Base-by-base conservation (phyloP, 2,888 invertebrate genomes). In the Adelphocoris suturalis region DNA sequence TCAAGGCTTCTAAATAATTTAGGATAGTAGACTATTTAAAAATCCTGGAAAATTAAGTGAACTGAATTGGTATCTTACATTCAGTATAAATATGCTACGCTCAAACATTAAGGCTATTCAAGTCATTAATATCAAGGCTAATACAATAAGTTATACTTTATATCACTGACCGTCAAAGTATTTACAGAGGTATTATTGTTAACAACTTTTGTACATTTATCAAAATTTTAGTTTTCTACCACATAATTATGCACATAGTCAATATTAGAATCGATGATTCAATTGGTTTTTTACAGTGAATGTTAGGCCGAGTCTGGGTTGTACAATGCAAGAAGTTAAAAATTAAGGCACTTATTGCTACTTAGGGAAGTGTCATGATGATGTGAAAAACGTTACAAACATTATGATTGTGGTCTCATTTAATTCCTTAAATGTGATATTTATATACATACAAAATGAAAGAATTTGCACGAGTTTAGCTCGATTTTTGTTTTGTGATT, bases 261-360 rank as follows among this genome's bases (percentile, higher is more conserved):
- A 14, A 61, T 19, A 19, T 52, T 52, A 52, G 52, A 52, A 52
- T 52, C n/a, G 2, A 52, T 52, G 52, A 52, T 61, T 61, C 61
- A 61, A 61, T 19, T 61, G 61, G 61, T 16, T 61, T 61, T 9
- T 46, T 19, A 80, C 80, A 81, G 48, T 81, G 48, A 57, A 27
- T n/a, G 55, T 84, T 84, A 84, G 84, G 84, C 84, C 84, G 84
- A 84, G 27, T 84, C 84, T 55, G 84, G 84, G 84, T 57, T 55
- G 55, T 55, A 84, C 84, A 84, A 84, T 55, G 55, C 84, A 84
- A 84, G 84, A 84, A 84, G 84, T 52, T 48, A 82, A n/a, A 52
- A 84, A 84, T 52, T 55, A 84, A 84, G 84, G 84, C 84, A 84
- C 84, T 84, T 84, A 55, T 48, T 57, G 84, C 84, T 84, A 84